Base-by-base conservation (phyloP, 2,888 invertebrate species). In the Hedya salicella region DNA sequence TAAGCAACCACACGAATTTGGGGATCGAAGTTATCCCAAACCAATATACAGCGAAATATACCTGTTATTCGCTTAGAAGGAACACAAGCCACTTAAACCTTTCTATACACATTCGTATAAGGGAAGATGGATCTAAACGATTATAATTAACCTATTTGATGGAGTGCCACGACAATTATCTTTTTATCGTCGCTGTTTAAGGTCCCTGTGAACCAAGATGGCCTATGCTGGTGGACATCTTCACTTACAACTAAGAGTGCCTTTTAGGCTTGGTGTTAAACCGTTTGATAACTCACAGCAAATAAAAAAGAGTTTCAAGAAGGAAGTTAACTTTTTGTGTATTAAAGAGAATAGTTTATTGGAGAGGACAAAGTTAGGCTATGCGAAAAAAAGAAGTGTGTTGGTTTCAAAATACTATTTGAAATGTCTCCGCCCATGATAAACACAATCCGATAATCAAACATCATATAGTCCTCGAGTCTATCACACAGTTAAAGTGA, bases 101-200 rank as follows among this genome's bases (percentile, higher is more conserved):
- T 56, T 57, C 53, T 32, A 4, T 9, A 46, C 36, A 49, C 16
- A 14, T 21, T 39, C 59, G 21, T 59, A 59, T 48, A 59, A 48
- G 59, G 59, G 39, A 48, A 48, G 48, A 59, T 59, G 21, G 59
- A 48, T 49, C 21, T 59, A 39, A 48, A 11, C 39, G 46, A 11
- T 39, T 16, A 59, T 59, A 59, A 59, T 59, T 48, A 60, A 49
- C 49, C 17, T 53, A 62, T 62, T 36, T 46, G 62, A 62, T 52
- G n/a, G 19, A 53, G 21, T 16, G 16, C 53, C 19, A 21, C 39
- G 17, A 8, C n/a, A 21, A 46, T 62, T 62, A 61, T 11, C 30
- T 62, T 62, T 62, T 62, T 53, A 19, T 21, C 8, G 46, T 11
- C 13, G 14, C 36, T 46, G 19, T 21, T 19, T 36, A 53, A 36